phyloP scores from a whole-genome alignment of 2,113 vertebrate genomes.

The Steatornis caripensis region DNA sequence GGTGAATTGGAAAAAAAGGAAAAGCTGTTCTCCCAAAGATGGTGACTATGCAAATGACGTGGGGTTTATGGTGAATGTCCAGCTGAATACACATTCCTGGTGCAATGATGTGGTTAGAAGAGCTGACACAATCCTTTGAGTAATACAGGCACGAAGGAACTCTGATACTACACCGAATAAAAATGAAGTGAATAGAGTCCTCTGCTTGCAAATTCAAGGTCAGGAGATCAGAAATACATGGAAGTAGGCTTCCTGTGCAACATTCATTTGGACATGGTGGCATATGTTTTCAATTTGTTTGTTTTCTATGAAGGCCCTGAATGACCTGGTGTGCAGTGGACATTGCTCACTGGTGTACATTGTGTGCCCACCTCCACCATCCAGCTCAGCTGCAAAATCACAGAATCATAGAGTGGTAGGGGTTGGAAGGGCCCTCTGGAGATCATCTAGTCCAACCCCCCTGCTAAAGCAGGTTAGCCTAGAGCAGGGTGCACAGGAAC shows the following conservation, averaged over 20 bases:
- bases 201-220: not conserved
- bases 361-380: not conserved
- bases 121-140: slow-evolving; percentile 1
- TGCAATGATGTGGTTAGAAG: not conserved
- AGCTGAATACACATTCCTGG: not conserved
- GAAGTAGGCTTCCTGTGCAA: not conserved
- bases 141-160: not conserved
- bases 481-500: no score
- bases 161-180: not conserved
- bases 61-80: not conserved
- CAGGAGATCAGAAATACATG: not conserved
- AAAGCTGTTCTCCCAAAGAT: not conserved
- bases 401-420: no score
- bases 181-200: not conserved
- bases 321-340: not conserved
- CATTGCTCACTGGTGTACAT: not conserved
- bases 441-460: no score
- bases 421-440: no score
- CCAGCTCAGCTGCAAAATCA: not conserved
- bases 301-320: not conserved
- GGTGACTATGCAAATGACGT: not conserved
- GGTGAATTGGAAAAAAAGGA: not conserved
- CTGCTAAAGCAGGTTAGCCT: no score
- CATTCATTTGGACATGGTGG: not conserved
- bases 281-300: not conserved